Evolutionary conservation across 2,888 invertebrate genomes (phyloP).

Genomic region (Drosophila cognata): DNA sequence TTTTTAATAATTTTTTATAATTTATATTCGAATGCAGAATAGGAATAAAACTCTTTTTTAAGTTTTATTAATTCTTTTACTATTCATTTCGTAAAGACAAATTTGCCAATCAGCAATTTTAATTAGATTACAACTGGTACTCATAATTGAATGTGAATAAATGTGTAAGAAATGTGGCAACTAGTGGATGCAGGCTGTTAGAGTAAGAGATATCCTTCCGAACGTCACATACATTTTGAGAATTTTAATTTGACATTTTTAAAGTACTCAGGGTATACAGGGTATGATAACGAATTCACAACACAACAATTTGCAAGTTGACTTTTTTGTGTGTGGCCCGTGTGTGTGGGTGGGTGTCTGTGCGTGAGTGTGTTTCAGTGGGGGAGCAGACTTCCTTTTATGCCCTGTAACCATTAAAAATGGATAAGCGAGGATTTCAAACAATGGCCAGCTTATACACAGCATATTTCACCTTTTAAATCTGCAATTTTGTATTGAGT

Average conservation of each 20-base stretch:
- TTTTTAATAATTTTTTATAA: background rate
- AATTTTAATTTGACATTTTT: background rate
- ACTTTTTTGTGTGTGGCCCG: slow-evolving; percentile 18
- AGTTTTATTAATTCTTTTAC: background rate
- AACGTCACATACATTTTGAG: background rate
- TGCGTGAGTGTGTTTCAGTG: slow-evolving; percentile 21
- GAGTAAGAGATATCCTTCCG: background rate
- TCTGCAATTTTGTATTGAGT: background rate
- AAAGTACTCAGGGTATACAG: background rate
- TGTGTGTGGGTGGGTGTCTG: slow-evolving; percentile 2
- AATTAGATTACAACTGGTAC: background rate
- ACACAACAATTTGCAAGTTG: slow-evolving; percentile 37
- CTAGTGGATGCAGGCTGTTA: background rate
- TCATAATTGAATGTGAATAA: background rate
- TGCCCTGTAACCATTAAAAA: background rate
- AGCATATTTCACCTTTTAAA: background rate
- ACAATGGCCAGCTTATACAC: no score
- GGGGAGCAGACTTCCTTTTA: background rate
- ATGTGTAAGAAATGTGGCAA: background rate
- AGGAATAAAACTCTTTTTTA: background rate
- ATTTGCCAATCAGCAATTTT: background rate
- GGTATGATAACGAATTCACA: slow-evolving; percentile 16
- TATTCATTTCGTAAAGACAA: background rate
- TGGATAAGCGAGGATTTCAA: background rate
- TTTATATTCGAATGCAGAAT: background rate